Percentiles rank a stretch among this genome's conserved stretches.
These are phyloP conservation scores for Urocitellus parryii DNA, from an alignment of 2,113 vertebrate genomes.

Conservation along the genomic window DNA sequence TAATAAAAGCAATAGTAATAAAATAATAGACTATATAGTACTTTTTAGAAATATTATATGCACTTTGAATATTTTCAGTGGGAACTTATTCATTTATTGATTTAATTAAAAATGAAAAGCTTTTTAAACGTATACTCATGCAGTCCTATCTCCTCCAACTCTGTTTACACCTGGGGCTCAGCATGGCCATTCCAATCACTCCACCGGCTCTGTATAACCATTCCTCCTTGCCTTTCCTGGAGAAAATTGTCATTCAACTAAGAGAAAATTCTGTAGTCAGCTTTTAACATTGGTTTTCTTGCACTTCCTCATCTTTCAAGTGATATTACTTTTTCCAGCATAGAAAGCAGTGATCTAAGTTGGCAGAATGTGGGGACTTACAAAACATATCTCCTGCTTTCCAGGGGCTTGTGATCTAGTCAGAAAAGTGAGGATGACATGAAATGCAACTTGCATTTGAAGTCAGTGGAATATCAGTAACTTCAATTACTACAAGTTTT, in stretches of 20 bases:
- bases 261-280: constrained; percentile 3
- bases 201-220: accelerated
- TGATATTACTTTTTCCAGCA: background rate
- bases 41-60: background rate
- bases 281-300: background rate
- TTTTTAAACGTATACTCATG: background rate
- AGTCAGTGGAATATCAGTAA: background rate
- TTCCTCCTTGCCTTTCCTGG: background rate
- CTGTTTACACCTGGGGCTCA: background rate
- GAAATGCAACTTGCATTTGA: background rate
- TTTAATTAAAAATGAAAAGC: background rate
- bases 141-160: accelerated
- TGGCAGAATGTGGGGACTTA: background rate
- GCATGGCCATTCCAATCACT: accelerated
- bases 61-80: background rate
- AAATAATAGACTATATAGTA: background rate
- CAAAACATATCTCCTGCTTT: background rate
- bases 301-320: background rate
- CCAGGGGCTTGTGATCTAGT: background rate
- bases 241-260: background rate
- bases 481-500: background rate
- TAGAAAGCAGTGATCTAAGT: background rate
- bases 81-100: background rate
- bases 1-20: background rate
- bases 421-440: background rate